A percentile compares a stretch with the other conserved stretches of the same genome.
phyloP scores from a whole-genome alignment of 2,113 vertebrate species.

The Maccullochella peelii region DNA sequence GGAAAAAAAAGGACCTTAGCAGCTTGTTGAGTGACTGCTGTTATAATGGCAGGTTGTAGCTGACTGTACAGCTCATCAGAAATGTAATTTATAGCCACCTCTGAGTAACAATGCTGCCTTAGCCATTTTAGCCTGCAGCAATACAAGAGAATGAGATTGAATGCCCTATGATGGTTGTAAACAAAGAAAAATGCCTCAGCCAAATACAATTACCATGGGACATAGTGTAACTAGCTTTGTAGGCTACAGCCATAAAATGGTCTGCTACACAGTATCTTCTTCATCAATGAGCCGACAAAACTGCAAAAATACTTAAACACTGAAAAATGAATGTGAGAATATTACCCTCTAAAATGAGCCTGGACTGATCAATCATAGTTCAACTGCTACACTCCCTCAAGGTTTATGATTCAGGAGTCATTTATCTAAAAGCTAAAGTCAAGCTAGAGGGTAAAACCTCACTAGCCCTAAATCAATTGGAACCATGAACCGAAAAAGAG shows the following conservation, averaged over 20 bases:
- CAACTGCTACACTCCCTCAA: conserved; percentile 8
- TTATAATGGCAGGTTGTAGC: conserved; percentile 33
- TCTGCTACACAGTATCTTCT: conserved; percentile 31
- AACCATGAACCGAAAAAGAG: conserved; percentile 32
- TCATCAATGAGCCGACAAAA: conserved; percentile 37
- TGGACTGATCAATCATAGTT: conserved; percentile 32
- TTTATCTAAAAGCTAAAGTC: conserved; percentile 37
- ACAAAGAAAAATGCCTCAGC: conserved; percentile 59
- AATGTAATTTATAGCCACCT: conserved; percentile 42
- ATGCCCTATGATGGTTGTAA: conserved; percentile 33
- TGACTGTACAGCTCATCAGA: conserved; percentile 48
- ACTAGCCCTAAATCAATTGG: conserved; percentile 25
- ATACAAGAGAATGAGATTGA: conserved; percentile 45
- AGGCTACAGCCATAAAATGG: conserved; percentile 36
- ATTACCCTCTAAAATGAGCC: conserved; percentile 17
- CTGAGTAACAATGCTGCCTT: conserved; percentile 35
- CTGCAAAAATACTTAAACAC: conserved; percentile 26
- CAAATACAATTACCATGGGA: conserved; percentile 53
- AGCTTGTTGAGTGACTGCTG: conserved; percentile 22
- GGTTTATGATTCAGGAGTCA: conserved; percentile 27
- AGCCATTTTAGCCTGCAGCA: conserved; percentile 33
- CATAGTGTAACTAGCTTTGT: conserved; percentile 5
- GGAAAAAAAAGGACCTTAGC: conserved; percentile 12
- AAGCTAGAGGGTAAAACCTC: conserved; percentile 35
- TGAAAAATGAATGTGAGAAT: conserved; percentile 36